Evolutionary conservation across 2,797 vertebrate genomes (phyloP), one percentile per base, ranked within the genome.

Genomic region (Uromys caudimaculatus): DNA sequence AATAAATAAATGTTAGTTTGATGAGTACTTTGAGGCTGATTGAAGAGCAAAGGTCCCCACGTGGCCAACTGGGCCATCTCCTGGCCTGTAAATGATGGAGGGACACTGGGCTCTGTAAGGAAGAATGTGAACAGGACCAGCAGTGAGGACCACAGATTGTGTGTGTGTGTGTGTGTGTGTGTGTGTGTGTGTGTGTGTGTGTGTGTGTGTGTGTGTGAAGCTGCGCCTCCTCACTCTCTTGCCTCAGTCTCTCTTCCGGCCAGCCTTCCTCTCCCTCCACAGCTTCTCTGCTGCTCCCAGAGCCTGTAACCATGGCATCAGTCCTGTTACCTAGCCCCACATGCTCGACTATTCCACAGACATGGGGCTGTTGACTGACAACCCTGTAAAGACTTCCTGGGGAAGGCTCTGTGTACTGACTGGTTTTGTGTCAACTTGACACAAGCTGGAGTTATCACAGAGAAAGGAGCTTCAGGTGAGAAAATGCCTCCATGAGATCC

Each of bases 351-450:
- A 87, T 17, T 79, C 1, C 21, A 1, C 1, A 9, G 23, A 7
- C 69, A 3, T 62, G 19, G 38, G 69, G 29, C 69, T 81, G 17
- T 54, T 78, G 6, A 35, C 32, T n/a, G 32, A 85, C 27, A 58
- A 6, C 35, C 35, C 32, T 67, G 23, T n/a, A 0, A 29, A 77
- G 56, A 64, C 62, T 62, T 52, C 62, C 93, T 12, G 1, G 62
- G 82, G 71, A 86, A 71, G 54, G 41, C 58, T 93, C 82, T 97
- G 82, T 44, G 44, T 44, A 44, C 44, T 44, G 44, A 44, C 44
- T 44, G 44, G 44, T 44, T 44, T 44, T 44, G 44, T 44, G 44
- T 44, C 44, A 44, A 44, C 44, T 44, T 44, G 44, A 44, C 44
- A 44, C 44, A 44, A 44, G 6, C 44, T 44, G 44, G 44, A 44